Evolutionary conservation across 2,888 invertebrate species (phyloP).

Genomic region (Lasioglossum marginatum): DNA sequence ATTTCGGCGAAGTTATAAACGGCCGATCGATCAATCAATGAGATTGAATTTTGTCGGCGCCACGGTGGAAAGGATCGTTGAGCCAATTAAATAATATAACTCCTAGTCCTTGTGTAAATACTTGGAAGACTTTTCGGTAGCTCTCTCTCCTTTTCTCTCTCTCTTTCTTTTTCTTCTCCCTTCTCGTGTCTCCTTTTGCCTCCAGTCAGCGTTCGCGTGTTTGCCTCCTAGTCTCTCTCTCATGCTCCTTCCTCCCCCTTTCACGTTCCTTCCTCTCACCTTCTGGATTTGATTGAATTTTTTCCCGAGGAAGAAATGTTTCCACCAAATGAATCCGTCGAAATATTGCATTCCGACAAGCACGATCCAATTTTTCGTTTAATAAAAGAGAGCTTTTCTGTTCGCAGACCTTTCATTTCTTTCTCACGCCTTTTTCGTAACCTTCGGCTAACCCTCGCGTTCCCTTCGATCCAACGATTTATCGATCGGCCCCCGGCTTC

Average conservation of each 20-base stretch:
- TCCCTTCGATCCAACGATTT: slow-evolving; percentile 49
- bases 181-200: neutral
- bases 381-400: slow-evolving; percentile 81
- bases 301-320: slow-evolving; percentile 83
- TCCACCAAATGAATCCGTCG: slow-evolving; percentile 85
- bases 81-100: slow-evolving; percentile 47
- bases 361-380: slow-evolving; percentile 83
- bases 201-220: slow-evolving; percentile 59
- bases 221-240: slow-evolving; percentile 34
- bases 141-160: slow-evolving; percentile 20
- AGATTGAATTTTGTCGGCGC: slow-evolving; percentile 49
- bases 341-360: slow-evolving; percentile 84
- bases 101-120: slow-evolving; percentile 42
- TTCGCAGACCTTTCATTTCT: slow-evolving; percentile 58
- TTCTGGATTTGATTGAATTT: slow-evolving; percentile 83
- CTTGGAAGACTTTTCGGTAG: slow-evolving; percentile 32
- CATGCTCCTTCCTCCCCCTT: neutral
- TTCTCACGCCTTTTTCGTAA: slow-evolving; percentile 57
- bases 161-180: slow-evolving; percentile 34
- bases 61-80: slow-evolving; percentile 35
- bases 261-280: slow-evolving; percentile 63
- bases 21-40: slow-evolving; percentile 55
- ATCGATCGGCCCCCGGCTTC: slow-evolving; percentile 19
- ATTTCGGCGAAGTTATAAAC: slow-evolving; percentile 58
- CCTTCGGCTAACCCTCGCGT: slow-evolving; percentile 47